phyloP scores from a whole-genome alignment of 2,888 invertebrate genomes.

The Antitype chi region DNA sequence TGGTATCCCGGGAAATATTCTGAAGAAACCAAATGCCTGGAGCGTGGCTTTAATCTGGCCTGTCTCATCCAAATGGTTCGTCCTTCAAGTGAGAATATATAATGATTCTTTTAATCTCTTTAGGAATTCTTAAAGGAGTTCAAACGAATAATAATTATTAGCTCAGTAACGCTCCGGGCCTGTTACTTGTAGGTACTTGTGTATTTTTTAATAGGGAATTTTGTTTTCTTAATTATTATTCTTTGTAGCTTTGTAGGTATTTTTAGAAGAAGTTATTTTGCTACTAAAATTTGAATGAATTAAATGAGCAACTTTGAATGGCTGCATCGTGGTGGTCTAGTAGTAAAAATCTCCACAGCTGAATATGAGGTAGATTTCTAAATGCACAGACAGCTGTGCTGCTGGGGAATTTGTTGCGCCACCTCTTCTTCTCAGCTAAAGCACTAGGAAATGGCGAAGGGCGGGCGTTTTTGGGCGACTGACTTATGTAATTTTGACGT shows the following conservation, averaged over 20 bases:
- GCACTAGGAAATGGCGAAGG: not conserved
- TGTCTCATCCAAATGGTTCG: slow-evolving; percentile 78
- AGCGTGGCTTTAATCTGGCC: slow-evolving; percentile 84
- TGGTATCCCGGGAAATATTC: slow-evolving; percentile 27
- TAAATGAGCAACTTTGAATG: not conserved
- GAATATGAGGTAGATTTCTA: too few species aligned
- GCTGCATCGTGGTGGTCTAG: not conserved
- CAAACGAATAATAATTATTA: slow-evolving; percentile 78
- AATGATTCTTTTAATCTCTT: slow-evolving; percentile 89
- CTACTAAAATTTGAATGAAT: not conserved
- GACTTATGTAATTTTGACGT: too few species aligned
- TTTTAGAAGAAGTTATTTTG: slow-evolving; percentile 4
- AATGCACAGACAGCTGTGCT: not conserved
- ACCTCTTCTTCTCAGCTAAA: not conserved
- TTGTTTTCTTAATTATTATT: slow-evolving; percentile 62
- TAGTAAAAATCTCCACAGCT: not conserved
- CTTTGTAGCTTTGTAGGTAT: slow-evolving; percentile 20
- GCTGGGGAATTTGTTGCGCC: not conserved
- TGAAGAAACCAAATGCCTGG: slow-evolving; percentile 67
- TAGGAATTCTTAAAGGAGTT: slow-evolving; percentile 86
- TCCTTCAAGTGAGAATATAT: slow-evolving; percentile 84
- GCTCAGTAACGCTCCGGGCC: slow-evolving; percentile 58
- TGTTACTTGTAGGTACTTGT: slow-evolving; percentile 38
- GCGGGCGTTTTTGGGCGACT: too few species aligned
- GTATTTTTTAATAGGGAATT: slow-evolving; percentile 59